Evolutionary conservation across 1,140 invertebrate species (phyloP).

Genomic region (Holcopasites calliopsidis): DNA sequence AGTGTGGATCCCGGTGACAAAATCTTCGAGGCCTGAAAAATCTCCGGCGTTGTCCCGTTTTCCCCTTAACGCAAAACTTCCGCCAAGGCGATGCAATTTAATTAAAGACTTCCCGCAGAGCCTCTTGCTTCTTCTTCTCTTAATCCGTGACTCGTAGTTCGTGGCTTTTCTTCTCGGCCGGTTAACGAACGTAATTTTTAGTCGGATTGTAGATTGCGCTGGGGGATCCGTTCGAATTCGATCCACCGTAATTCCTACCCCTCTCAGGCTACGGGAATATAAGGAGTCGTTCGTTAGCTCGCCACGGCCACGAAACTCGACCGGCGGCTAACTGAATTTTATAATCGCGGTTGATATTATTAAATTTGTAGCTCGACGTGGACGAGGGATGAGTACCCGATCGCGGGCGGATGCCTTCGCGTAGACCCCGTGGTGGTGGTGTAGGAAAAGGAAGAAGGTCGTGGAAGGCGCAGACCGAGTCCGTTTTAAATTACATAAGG

Average conservation of each 20-base stretch:
- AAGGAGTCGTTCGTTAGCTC: constrained; percentile 43
- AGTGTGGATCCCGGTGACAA: neutral
- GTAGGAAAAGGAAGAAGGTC: neutral
- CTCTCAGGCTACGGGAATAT: constrained; percentile 25
- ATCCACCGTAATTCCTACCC: constrained; percentile 50
- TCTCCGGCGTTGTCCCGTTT: neutral
- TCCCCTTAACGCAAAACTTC: neutral
- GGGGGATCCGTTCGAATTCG: constrained; percentile 51
- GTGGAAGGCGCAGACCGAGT: neutral
- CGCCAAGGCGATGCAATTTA: constrained; percentile 58
- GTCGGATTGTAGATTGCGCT: constrained; percentile 56
- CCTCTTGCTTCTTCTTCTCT: neutral
- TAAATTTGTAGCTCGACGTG: constrained; percentile 44
- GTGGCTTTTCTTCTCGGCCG: constrained; percentile 50
- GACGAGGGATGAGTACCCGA: neutral
- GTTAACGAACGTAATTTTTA: constrained; percentile 67
- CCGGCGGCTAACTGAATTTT: constrained; percentile 52
- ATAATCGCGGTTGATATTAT: constrained; percentile 54
- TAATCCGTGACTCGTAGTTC: neutral
- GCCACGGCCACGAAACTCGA: neutral
- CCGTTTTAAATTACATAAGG: constrained; percentile 31
- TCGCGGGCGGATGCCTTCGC: neutral
- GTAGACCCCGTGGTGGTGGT: too few relatives aligned
- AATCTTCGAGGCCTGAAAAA: constrained; percentile 23
- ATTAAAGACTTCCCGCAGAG: constrained; percentile 49